Base-by-base conservation (phyloP, 2,113 vertebrate species). In the Datnioides undecimradiatus region DNA sequence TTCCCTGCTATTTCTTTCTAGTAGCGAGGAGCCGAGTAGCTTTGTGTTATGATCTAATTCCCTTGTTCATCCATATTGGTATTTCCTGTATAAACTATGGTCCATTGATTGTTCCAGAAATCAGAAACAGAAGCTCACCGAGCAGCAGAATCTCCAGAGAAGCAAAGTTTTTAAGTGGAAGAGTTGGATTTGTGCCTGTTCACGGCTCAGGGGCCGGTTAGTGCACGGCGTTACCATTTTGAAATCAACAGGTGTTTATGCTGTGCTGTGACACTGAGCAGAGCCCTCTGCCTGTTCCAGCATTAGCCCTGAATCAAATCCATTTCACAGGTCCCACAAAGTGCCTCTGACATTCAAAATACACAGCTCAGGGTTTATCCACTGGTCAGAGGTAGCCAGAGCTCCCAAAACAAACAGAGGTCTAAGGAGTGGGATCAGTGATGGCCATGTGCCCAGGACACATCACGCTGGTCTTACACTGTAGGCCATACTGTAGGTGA, bases 211-310 rank as follows among this genome's bases (percentile, higher is more conserved):
- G 80, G 79, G 65, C 67, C 49, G 54, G 70, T 80, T 65, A 67
- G 83, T 84, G 82, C 81, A 52, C 72, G 80, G 70, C 33, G 73
- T 73, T 51, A 64, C 73, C 74, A 43, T 82, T 90, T 76, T 75
- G 33, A 90, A 91, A 93, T 92, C 90, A 93, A 93, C 93, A 95
- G 93, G 93, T 95, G 94, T 93, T 94, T 92, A 90, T 91, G 84
- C 84, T 89, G 86, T 49, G 64, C 86, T 76, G 83, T 87, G 91
- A 94, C 85, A 85, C 67, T 88, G 79, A 91, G 77, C 93, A 94
- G 94, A 92, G 54, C 83, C 83, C 73, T 91, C 49, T 71, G 58
- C 70, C 63, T 72, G 72, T 77, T 80, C 68, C 66, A 76, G 80
- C 84, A 58, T 57, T 76, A 89, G 82, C 69, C 66, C 82, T 73